Conservation (phyloP, 2,888 invertebrate genomes). For the Hylaea fasciaria region DNA sequence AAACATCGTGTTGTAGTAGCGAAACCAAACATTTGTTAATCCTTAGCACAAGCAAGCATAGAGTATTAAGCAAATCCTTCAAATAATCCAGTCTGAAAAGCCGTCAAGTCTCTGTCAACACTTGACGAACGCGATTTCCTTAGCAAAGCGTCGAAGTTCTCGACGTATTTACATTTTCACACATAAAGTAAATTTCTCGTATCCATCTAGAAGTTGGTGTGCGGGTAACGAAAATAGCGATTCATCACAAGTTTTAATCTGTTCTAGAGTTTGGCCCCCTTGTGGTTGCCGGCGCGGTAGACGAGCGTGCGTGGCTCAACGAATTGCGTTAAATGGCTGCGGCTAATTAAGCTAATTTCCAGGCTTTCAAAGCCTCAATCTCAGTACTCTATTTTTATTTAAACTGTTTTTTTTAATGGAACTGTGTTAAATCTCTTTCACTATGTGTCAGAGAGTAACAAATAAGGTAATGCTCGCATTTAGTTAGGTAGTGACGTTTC, state of each 20-base stretch:
- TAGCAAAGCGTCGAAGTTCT: slow-evolving; percentile 69
- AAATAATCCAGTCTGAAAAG: slow-evolving; percentile 79
- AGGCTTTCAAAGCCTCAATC: slow-evolving; percentile 4
- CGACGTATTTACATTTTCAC: slow-evolving; percentile 81
- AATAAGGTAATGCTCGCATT: no score
- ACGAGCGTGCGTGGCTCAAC: slow-evolving; percentile 12
- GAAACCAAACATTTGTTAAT: slow-evolving; percentile 73
- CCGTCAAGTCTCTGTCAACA: slow-evolving; percentile 79
- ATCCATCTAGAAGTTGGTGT: slow-evolving; percentile 68
- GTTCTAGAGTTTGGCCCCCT: slow-evolving; percentile 77
- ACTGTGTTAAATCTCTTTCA: no score
- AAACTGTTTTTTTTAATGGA: not conserved
- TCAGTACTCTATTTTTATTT: not conserved
- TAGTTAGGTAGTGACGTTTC: no score
- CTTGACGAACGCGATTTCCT: slow-evolving; percentile 75
- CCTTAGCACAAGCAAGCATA: slow-evolving; percentile 71
- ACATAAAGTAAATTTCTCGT: slow-evolving; percentile 79
- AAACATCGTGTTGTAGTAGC: slow-evolving; percentile 60
- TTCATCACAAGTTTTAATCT: slow-evolving; percentile 83
- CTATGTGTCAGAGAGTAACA: no score
- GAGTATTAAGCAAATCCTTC: slow-evolving; percentile 79
- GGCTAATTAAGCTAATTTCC: slow-evolving; percentile 1
- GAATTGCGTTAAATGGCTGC: slow-evolving; percentile 4
- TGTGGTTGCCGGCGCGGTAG: slow-evolving; percentile 51
- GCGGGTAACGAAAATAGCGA: slow-evolving; percentile 77